Evolutionary conservation across 35 echinoderm and acorn worm species (phyloP).

Genomic region (Lytechinus variegatus): DNA sequence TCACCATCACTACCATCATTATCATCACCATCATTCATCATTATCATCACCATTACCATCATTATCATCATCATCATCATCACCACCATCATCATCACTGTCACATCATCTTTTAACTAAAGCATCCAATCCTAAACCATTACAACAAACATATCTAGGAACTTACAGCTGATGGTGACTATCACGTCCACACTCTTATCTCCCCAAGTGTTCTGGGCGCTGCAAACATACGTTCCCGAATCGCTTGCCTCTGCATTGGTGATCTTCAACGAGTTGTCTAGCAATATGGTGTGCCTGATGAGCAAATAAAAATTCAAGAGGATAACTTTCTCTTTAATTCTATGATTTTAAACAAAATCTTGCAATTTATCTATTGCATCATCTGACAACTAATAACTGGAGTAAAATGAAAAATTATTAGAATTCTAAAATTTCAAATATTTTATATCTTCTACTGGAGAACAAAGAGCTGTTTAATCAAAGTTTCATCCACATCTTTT

Average conservation of each 20-base stretch:
- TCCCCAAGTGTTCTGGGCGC: conserved; percentile 62
- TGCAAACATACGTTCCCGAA: conserved; percentile 70
- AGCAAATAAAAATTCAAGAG: background rate
- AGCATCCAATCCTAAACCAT: background rate
- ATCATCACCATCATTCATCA: background rate
- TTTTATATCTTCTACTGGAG: no score
- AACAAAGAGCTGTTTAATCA: no score
- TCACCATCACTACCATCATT: background rate
- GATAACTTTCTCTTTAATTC: no score
- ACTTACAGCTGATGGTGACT: conserved; percentile 78
- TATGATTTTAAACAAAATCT: no score
- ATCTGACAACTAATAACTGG: no score
- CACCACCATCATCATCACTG: background rate
- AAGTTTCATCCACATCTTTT: no score
- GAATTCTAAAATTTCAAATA: no score
- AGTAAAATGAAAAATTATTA: no score
- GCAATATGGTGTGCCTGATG: conserved; percentile 58
- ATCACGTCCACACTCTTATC: conserved; percentile 49
- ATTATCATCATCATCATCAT: background rate
- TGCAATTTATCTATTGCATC: no score
- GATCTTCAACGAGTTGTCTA: conserved; percentile 70
- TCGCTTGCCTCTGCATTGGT: conserved; percentile 48
- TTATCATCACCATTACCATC: background rate
- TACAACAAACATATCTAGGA: background rate
- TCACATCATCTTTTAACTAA: background rate